Evolutionary conservation across 2,888 invertebrate genomes (phyloP).

Genomic region (Hipparchia sbordonii): DNA sequence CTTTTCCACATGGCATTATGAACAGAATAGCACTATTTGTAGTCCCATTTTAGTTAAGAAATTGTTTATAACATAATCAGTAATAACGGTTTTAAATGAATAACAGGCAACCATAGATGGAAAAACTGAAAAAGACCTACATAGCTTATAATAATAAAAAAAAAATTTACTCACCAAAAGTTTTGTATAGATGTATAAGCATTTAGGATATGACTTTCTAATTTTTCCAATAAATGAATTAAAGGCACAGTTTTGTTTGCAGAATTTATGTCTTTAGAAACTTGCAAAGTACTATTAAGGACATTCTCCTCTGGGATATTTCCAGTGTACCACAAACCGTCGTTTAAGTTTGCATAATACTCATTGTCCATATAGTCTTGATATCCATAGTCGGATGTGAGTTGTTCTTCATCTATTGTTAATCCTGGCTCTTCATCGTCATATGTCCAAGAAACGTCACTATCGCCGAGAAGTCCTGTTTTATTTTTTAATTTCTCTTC

Average conservation of each 20-base stretch:
- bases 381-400: conserved; percentile 24
- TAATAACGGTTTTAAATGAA: too few relatives aligned
- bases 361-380: conserved; percentile 25
- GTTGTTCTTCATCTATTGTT: not conserved
- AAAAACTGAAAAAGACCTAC: too few relatives aligned
- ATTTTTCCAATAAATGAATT: conserved; percentile 45
- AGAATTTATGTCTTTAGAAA: conserved; percentile 22
- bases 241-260: conserved; percentile 39
- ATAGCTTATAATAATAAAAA: not conserved
- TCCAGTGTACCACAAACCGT: conserved; percentile 1
- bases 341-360: conserved; percentile 18
- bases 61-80: too few relatives aligned
- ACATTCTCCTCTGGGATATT: conserved; percentile 23
- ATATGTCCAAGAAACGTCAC: not conserved
- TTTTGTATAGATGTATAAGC: conserved; percentile 46
- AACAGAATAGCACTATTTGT: too few relatives aligned
- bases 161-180: conserved; percentile 54
- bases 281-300: not conserved
- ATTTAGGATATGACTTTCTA: conserved; percentile 49
- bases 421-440: not conserved
- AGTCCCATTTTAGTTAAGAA: too few relatives aligned
- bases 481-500: conserved; percentile 48
- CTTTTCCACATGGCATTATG: too few relatives aligned
- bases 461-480: conserved; percentile 1
- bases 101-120: too few relatives aligned